Conservation (phyloP, 2,888 invertebrate genomes). For the Drosophila kokeensis region DNA sequence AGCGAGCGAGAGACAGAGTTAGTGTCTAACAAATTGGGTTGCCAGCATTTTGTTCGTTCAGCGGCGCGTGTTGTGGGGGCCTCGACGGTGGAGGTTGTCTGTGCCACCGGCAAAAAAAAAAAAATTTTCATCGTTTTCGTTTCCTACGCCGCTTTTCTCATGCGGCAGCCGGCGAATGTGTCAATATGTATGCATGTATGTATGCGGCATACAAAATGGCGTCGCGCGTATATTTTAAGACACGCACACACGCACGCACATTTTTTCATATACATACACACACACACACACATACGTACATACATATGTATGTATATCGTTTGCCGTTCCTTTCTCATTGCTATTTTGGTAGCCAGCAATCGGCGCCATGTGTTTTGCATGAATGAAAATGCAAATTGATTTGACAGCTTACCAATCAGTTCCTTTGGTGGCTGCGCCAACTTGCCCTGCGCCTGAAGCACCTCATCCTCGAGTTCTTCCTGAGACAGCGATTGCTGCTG, state of each 20-base stretch:
- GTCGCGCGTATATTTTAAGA: slow-evolving; percentile 81
- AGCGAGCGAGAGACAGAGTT: slow-evolving; percentile 10
- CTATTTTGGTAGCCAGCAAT: slow-evolving; percentile 71
- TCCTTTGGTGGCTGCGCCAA: slow-evolving; percentile 89
- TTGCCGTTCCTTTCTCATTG: slow-evolving; percentile 57
- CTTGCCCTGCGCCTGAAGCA: slow-evolving; percentile 80
- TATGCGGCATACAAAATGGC: slow-evolving; percentile 81
- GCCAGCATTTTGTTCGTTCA: slow-evolving; percentile 50
- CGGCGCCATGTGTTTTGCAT: slow-evolving; percentile 60
- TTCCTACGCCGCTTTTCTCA: slow-evolving; percentile 68
- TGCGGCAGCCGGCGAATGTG: slow-evolving; percentile 58
- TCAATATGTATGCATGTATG: slow-evolving; percentile 57
- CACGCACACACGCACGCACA: slow-evolving; percentile 67
- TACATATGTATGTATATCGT: background rate
- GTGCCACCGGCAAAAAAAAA: slow-evolving; percentile 72
- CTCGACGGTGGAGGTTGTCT: slow-evolving; percentile 36
- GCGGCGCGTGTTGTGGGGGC: slow-evolving; percentile 26
- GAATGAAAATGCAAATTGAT: slow-evolving; percentile 60
- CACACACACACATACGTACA: slow-evolving; percentile 14
- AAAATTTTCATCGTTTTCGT: slow-evolving; percentile 70
- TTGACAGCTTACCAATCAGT: slow-evolving; percentile 90
- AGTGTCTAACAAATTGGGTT: slow-evolving; percentile 66
- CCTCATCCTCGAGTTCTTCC: slow-evolving; percentile 81
- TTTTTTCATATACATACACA: slow-evolving; percentile 34
- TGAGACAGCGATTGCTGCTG: slow-evolving; percentile 84